Evolutionary conservation across 2,797 vertebrate species (phyloP), one percentile per base, ranked within the genome.

Genomic region (Protosalanx chinensis): DNA sequence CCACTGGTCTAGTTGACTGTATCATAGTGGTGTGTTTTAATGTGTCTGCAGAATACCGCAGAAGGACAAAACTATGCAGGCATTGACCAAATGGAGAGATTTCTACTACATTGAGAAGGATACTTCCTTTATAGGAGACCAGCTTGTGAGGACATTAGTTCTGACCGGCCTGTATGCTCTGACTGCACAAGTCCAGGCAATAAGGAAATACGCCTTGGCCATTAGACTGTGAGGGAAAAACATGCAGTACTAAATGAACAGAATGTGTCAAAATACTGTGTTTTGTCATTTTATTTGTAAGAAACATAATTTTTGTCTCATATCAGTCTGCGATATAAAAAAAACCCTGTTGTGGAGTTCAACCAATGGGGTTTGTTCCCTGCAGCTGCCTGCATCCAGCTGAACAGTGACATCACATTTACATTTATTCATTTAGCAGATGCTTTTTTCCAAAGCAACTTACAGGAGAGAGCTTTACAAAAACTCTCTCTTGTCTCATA

Each of bases 321-420:
- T 27, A 27, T 1, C 12, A 27, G 3, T 30, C 15, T 18, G 0
- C 23, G 7, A 60, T 60, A 60, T 12, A 60, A 27, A 8, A 59
- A 7, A 59, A 27, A 27, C 23, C 23, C 23, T 27, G 23, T 27
- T 27, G 16, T 62, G 27, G 15, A 33, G 61, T 64, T 64, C 33
- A 64, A 20, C 62, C 62, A 37, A 35, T 64, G 32, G 37, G 18
- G 32, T 33, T 35, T 18, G 16, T 18, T 18, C 8, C 32, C 63
- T 46, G 8, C n/a, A 60, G 8, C 27, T 1, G 23, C 58, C 18
- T 60, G 27, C 20, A 60, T 30, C 27, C 58, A n/a, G 8, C 27
- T 27, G 6, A 60, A 60, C 58, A 60, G 63, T 88, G 86, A 93
- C 94, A 81, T 93, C 91, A 95, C 89, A 27, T 27, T 27, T 27